A percentile compares a stretch with the other conserved stretches of the same genome.
These are phyloP conservation scores for Mythimna loreyi DNA, from an alignment of 2,888 invertebrate genomes.

Conservation along the genomic window DNA sequence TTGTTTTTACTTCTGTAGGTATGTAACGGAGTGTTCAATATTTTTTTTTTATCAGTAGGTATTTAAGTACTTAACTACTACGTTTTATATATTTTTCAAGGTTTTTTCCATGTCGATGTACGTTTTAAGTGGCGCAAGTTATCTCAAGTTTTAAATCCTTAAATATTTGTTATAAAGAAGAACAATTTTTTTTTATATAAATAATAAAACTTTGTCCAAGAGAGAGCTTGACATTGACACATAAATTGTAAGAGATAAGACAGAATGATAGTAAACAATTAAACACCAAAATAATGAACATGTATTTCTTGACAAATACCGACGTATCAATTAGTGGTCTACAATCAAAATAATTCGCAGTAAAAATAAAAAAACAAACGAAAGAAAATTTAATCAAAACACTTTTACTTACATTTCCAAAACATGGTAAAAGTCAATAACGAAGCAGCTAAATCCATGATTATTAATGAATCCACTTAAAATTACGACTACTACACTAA, in stretches of 20 bases:
- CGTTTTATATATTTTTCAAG: constrained; percentile 35
- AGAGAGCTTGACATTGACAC: not conserved
- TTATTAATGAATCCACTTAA: constrained; percentile 73
- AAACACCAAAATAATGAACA: not conserved
- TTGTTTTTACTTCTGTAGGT: constrained; percentile 60
- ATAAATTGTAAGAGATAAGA: not conserved
- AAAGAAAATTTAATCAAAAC: constrained; percentile 22
- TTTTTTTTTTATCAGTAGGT: too few species aligned
- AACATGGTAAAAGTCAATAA: constrained; percentile 79
- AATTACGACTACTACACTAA: constrained; percentile 63
- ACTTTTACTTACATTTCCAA: constrained; percentile 82
- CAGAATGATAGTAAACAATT: constrained; percentile 2
- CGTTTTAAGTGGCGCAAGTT: not conserved
- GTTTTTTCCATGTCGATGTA: constrained; percentile 7
- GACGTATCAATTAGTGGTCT: not conserved
- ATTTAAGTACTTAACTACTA: not conserved
- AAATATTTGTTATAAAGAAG: constrained; percentile 34
- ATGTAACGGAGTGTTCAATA: constrained; percentile 6
- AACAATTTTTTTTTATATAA: too few species aligned
- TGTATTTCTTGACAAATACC: too few species aligned
- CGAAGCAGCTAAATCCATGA: constrained; percentile 79
- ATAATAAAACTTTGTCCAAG: constrained; percentile 2
- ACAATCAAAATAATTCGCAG: not conserved
- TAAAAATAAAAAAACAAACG: constrained; percentile 1
- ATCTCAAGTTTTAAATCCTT: not conserved